These are phyloP conservation scores for Loxodonta africana DNA, from an alignment of 2,113 vertebrate genomes.

Conservation along the genomic window DNA sequence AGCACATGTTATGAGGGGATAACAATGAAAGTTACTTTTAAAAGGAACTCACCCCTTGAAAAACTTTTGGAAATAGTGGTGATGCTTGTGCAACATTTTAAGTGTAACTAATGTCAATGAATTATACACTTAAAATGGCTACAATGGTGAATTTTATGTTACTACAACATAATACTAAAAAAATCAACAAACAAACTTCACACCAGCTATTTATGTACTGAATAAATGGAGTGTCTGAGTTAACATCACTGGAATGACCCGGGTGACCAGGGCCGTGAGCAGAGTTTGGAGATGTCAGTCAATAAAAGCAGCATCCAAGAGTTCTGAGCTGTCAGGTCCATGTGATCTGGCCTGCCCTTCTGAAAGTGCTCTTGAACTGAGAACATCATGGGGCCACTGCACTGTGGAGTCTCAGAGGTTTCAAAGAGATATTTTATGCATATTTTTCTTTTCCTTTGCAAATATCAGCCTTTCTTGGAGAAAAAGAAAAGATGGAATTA, in stretches of 20 bases:
- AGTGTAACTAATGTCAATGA: not conserved
- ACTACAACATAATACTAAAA: not conserved
- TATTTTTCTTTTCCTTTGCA: not conserved
- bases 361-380: not conserved
- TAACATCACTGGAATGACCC: not conserved
- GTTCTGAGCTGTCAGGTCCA: not conserved
- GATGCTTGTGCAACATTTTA: not conserved
- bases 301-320: too few species aligned
- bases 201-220: not conserved
- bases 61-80: not conserved
- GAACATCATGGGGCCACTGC: not conserved
- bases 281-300: not conserved
- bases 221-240: not conserved
- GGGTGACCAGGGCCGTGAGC: not conserved
- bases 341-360: not conserved
- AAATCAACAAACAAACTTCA: not conserved
- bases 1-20: not conserved
- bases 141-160: not conserved
- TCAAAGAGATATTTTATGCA: not conserved
- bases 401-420: not conserved
- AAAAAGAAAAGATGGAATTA: not conserved
- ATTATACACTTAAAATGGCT: not conserved
- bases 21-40: not conserved
- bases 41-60: not conserved
- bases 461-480: not conserved